These are phyloP conservation scores for Nothoprocta pentlandii DNA, from an alignment of 2,113 vertebrate genomes.

Conservation along the genomic window DNA sequence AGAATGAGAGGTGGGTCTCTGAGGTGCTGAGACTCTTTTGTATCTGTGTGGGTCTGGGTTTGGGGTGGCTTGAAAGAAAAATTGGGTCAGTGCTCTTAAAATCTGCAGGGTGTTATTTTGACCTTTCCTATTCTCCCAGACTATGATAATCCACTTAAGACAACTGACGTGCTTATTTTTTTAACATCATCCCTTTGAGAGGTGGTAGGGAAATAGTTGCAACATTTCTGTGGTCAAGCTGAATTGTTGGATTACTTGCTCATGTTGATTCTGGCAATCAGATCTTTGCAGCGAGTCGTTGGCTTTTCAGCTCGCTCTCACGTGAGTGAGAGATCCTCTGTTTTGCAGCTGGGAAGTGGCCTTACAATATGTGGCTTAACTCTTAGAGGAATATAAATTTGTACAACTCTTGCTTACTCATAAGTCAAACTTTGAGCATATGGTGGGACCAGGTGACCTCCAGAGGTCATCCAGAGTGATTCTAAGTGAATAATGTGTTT, in stretches of 20 bases:
- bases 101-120: background rate
- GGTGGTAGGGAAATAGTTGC: fast-evolving
- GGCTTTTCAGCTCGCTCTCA: background rate
- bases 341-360: background rate
- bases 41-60: background rate
- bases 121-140: background rate
- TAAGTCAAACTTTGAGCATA: background rate
- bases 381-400: background rate
- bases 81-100: background rate
- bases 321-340: background rate
- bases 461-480: background rate
- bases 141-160: fast-evolving
- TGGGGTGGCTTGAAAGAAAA: background rate
- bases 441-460: background rate
- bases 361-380: fast-evolving
- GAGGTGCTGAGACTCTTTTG: background rate
- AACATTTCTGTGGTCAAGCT: background rate
- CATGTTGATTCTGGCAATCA: background rate
- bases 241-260: background rate
- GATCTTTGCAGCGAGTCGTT: background rate
- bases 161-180: background rate
- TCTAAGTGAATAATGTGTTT: background rate
- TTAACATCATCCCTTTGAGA: background rate
- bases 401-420: background rate
- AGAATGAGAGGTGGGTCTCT: background rate